Base-by-base conservation (phyloP, 2,888 invertebrate genomes). In the Lepeophtheirus nordmannii region DNA sequence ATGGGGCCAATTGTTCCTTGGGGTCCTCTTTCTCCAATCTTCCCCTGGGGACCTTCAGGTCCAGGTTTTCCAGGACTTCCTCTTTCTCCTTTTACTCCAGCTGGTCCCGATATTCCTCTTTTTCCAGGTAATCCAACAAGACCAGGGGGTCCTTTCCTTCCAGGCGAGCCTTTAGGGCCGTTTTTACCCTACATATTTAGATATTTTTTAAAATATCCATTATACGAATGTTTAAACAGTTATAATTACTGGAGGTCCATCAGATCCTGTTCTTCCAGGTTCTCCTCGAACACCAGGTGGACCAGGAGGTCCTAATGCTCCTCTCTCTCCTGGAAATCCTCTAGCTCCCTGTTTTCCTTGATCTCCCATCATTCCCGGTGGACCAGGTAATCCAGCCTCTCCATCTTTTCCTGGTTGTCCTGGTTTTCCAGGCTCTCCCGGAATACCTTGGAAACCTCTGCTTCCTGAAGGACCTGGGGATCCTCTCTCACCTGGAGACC, bases 341-440 rank as follows among this genome's bases (percentile, higher is more conserved):
- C 81, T 73, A 72, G 82, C 81, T 58, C 84, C 84, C 71, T 80
- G 70, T 23, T 75, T 71, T 63, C 85, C 85, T 10, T 71, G 60
- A 58, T 70, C 69, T 57, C 74, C 74, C 0, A 81, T 76, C 0
- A 79, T 78, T 0, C 84, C 85, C 1, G 78, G 75, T 1, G 81
- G 73, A 1, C 87, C 88, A 65, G 84, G 82, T 12, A 82, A 73
- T 1, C 88, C 88, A 1, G 81, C 75, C 72, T 85, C 85, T 2
- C 89, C 89, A 74, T 89, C 87, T 75, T 87, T 88, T n/a, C 88
- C 88, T 1, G 85, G 80, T 10, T 80, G 74, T 0, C 89, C 89
- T 1, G 85, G 82, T 72, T 81, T 81, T 1, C 88, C 88, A 40
- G 84, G 80, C 46, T 82, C 74, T 68, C 88, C 88, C 20, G 87